phyloP scores from a whole-genome alignment of 2,797 vertebrate species.

The Bradypodion pumilum region DNA sequence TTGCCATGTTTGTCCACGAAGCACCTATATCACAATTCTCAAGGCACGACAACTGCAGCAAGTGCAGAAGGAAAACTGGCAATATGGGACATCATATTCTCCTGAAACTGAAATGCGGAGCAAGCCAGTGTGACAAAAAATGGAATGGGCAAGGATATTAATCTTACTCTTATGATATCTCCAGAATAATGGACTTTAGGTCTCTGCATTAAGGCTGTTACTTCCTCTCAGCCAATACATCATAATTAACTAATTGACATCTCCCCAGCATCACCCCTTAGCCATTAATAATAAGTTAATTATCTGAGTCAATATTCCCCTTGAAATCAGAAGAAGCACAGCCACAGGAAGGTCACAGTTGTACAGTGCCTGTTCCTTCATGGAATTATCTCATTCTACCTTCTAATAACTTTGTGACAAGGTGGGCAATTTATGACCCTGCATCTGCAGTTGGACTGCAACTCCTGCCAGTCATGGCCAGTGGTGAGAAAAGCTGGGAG shows the following conservation, averaged over 20 bases:
- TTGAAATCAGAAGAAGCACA: not conserved
- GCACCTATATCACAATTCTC: not conserved
- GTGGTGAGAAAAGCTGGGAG: not conserved
- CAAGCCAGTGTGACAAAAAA: constrained; percentile 30
- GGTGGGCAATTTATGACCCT: not conserved
- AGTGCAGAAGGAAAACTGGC: not conserved
- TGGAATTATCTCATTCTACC: not conserved
- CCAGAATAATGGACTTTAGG: constrained; percentile 35
- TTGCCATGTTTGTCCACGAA: not conserved
- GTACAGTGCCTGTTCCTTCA: too few relatives aligned
- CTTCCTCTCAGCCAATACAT: constrained; percentile 41
- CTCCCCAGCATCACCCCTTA: not conserved
- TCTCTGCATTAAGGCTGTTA: constrained; percentile 12
- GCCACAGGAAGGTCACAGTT: not conserved
- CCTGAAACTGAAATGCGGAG: constrained; percentile 25
- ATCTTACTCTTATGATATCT: constrained; percentile 46
- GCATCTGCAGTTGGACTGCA: too few relatives aligned
- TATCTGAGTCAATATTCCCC: not conserved
- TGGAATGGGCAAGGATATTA: constrained; percentile 39
- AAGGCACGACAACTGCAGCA: not conserved
- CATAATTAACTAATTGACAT: constrained; percentile 23
- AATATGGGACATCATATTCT: not conserved
- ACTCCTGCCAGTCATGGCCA: too few relatives aligned
- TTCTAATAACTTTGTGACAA: not conserved
- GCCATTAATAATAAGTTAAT: constrained; percentile 19